phyloP scores from a whole-genome alignment of 2,888 invertebrate species.

The Catocala fraxini region DNA sequence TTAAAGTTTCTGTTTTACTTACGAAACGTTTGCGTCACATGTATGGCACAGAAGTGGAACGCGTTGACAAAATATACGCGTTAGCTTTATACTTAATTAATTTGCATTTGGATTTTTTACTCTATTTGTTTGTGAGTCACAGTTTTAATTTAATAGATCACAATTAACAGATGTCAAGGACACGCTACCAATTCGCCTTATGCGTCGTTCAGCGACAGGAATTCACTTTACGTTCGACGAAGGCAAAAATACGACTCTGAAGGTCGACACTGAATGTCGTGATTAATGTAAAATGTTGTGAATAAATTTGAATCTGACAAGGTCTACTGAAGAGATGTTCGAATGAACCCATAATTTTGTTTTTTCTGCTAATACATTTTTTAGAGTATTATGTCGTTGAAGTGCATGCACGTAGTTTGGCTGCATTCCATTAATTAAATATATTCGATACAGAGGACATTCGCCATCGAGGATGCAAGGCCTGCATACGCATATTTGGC shows the following conservation, averaged over 20 bases:
- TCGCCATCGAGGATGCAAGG: constrained; percentile 31
- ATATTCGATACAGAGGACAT: constrained; percentile 37
- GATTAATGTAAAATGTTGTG: constrained; percentile 18
- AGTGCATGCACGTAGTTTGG: constrained; percentile 42
- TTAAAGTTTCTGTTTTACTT: too few relatives aligned
- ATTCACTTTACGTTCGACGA: constrained; percentile 9
- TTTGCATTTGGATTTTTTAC: too few relatives aligned
- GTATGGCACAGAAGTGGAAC: background rate
- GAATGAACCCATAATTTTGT: constrained; percentile 14
- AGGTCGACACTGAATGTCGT: constrained; percentile 22
- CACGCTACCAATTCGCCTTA: constrained; percentile 5
- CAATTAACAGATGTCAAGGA: constrained; percentile 11
- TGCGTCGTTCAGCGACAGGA: constrained; percentile 7
- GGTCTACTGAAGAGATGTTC: constrained; percentile 11
- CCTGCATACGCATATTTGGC: constrained; percentile 33
- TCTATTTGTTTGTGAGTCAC: too few relatives aligned
- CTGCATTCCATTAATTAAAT: constrained; percentile 49
- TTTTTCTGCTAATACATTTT: constrained; percentile 18
- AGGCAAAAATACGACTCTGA: constrained; percentile 26
- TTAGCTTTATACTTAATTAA: too few relatives aligned
- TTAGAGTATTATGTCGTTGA: constrained; percentile 15
- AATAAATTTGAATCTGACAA: constrained; percentile 18
- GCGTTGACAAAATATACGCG: too few relatives aligned
- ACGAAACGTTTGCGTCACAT: background rate
- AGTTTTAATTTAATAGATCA: too few relatives aligned